Evolutionary conservation across 53 echinoderm and acorn worm species (phyloP).

Genomic region (Mesocentrotus franciscanus): DNA sequence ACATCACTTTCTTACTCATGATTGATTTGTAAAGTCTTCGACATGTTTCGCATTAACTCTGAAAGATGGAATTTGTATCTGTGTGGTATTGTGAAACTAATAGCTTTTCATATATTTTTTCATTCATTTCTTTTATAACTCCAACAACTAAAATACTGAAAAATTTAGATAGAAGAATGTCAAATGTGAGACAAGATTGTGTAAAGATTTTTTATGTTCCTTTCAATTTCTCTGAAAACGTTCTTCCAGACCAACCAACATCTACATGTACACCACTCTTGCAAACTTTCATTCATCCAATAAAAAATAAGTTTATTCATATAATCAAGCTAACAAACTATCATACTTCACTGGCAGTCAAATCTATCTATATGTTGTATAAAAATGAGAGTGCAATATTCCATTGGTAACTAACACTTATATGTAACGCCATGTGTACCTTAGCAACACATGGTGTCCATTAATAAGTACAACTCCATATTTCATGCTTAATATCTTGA

Average conservation of each 20-base stretch:
- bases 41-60: background rate
- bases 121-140: background rate
- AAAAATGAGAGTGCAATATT: slow-evolving; percentile 41
- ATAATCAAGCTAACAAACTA: slow-evolving; percentile 31
- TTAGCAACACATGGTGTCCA: background rate
- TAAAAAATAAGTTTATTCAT: slow-evolving; percentile 40
- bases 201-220: background rate
- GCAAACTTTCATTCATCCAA: slow-evolving; percentile 37
- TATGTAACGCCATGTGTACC: background rate
- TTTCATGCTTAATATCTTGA: background rate
- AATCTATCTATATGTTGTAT: slow-evolving; percentile 9
- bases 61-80: background rate
- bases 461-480: slow-evolving; percentile 41
- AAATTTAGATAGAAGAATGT: background rate
- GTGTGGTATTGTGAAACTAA: background rate
- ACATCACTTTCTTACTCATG: background rate
- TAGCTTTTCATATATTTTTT: background rate
- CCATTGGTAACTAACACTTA: background rate
- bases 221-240: background rate
- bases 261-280: slow-evolving; percentile 4
- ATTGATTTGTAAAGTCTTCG: background rate
- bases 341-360: slow-evolving; percentile 28
- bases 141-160: background rate
- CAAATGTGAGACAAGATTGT: background rate
- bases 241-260: background rate